These are phyloP conservation scores for Apogon hyalosoma DNA, from an alignment of 2,797 vertebrate genomes.

Conservation along the genomic window DNA sequence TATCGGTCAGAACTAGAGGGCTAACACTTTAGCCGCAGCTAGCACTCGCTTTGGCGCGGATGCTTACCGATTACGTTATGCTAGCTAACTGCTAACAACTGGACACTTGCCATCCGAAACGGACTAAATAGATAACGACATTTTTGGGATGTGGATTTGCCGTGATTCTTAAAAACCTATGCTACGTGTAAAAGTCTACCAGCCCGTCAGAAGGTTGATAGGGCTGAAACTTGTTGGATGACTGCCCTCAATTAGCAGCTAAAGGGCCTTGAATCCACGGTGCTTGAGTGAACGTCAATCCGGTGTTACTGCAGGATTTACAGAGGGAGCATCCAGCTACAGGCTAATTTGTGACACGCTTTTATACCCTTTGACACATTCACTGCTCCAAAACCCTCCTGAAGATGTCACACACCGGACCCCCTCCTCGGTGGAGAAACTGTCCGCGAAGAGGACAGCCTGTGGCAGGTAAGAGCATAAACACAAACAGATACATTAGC, in stretches of 20 bases:
- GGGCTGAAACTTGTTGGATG: constrained; percentile 41
- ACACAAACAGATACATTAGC: neutral
- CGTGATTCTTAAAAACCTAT: constrained; percentile 11
- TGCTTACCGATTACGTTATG: constrained; percentile 31
- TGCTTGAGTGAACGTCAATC: constrained; percentile 56
- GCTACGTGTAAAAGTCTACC: constrained; percentile 6
- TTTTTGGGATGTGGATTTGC: constrained; percentile 12
- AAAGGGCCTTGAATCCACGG: constrained; percentile 65
- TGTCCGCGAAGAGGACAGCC: constrained; percentile 95
- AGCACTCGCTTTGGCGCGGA: constrained; percentile 30
- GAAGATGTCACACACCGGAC: constrained; percentile 90
- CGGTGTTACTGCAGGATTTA: constrained; percentile 36
- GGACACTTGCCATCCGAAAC: constrained; percentile 25
- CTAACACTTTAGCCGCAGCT: constrained; percentile 34
- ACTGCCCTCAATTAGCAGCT: constrained; percentile 42
- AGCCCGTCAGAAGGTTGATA: constrained; percentile 39
- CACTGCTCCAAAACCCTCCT: constrained; percentile 2
- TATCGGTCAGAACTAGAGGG: constrained; percentile 31
- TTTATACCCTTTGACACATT: neutral
- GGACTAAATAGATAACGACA: neutral
- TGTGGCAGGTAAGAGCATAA: constrained; percentile 88
- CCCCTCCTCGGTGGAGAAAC: constrained; percentile 95
- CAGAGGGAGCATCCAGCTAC: constrained; percentile 26
- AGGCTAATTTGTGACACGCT: constrained; percentile 3
- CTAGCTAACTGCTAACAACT: constrained; percentile 47